Conservation (phyloP, 2,113 vertebrate genomes). For the Sminthopsis crassicaudata region DNA sequence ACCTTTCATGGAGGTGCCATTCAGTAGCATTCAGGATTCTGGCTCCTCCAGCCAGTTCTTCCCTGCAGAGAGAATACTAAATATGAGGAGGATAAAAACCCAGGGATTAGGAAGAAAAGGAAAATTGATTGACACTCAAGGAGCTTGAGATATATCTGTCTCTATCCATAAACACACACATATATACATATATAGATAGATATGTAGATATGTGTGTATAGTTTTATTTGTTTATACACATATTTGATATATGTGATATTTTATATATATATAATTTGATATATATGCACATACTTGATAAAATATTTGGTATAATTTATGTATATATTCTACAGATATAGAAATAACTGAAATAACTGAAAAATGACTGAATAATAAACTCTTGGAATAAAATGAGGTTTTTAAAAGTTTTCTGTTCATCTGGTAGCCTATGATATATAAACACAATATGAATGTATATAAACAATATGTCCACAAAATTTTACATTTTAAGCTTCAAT, state of each 20-base stretch:
- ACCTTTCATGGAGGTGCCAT: background rate
- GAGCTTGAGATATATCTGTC: background rate
- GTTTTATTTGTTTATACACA: too few relatives aligned
- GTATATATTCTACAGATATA: background rate
- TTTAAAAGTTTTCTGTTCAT: too few relatives aligned
- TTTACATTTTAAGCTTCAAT: too few relatives aligned
- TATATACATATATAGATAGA: too few relatives aligned
- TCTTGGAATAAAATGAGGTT: background rate
- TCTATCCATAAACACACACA: background rate
- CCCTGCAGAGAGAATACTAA: background rate
- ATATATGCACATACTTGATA: background rate
- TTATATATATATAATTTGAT: background rate
- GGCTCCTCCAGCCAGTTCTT: background rate
- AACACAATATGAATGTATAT: too few relatives aligned
- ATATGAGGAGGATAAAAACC: background rate
- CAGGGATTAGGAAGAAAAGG: background rate
- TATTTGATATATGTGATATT: background rate
- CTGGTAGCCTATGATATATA: too few relatives aligned
- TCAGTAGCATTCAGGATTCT: background rate
- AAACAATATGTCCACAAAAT: too few relatives aligned
- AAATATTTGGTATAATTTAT: background rate
- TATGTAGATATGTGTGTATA: too few relatives aligned
- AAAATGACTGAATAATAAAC: background rate
- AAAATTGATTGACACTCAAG: accelerated
- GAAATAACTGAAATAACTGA: too few relatives aligned